Conservation (phyloP, 2,888 invertebrate genomes). For the Standfussiana lucernea region DNA sequence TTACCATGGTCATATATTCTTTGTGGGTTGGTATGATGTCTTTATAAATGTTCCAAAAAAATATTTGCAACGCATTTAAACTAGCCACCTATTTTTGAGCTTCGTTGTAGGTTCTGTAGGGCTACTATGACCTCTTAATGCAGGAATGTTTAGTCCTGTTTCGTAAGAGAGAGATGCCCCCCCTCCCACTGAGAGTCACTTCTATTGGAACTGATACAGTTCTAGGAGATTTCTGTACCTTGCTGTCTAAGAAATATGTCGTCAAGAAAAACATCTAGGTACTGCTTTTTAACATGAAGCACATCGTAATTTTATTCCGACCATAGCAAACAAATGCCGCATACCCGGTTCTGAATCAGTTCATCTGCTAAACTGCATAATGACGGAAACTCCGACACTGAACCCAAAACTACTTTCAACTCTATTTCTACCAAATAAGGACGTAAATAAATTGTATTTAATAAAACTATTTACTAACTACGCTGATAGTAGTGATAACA, state of each 20-base stretch:
- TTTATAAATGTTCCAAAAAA: too few species aligned
- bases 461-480: slow-evolving; percentile 38
- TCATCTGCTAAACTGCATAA: slow-evolving; percentile 46
- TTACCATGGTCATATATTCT: too few species aligned
- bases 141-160: too few species aligned
- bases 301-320: neutral
- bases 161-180: too few species aligned
- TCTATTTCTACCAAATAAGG: slow-evolving; percentile 30
- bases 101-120: too few species aligned
- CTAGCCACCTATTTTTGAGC: too few species aligned
- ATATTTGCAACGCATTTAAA: too few species aligned
- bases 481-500: slow-evolving; percentile 57
- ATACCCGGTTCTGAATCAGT: slow-evolving; percentile 30
- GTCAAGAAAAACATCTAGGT: neutral
- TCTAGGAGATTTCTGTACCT: neutral
- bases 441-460: slow-evolving; percentile 19
- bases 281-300: neutral
- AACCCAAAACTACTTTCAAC: slow-evolving; percentile 34
- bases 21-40: too few species aligned
- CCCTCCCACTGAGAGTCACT: too few species aligned
- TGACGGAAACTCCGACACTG: slow-evolving; percentile 43
- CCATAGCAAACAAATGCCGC: neutral
- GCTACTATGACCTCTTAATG: too few species aligned
- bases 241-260: neutral
- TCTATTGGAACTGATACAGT: neutral